Evolutionary conservation across 2,113 vertebrate species (phyloP).

Genomic region (Eulacestoma nigropectus): DNA sequence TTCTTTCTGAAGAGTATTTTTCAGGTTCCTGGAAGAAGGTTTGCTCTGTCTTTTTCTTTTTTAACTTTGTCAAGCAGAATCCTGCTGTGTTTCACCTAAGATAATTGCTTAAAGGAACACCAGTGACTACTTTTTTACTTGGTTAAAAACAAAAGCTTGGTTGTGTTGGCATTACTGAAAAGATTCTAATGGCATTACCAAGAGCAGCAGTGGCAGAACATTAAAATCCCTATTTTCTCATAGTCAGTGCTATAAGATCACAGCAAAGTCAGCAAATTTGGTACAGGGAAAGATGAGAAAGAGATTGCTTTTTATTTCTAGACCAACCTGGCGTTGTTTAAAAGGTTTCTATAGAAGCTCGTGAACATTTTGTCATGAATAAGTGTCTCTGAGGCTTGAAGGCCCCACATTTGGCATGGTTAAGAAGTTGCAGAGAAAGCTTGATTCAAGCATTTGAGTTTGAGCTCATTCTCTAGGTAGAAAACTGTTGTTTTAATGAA

Average conservation of each 20-base stretch:
- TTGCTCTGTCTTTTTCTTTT: not conserved
- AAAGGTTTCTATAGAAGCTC: not conserved
- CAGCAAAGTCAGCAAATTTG: not conserved
- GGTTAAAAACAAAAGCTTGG: not conserved
- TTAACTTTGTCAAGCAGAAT: not conserved
- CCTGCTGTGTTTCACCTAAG: not conserved
- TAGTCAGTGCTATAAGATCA: not conserved
- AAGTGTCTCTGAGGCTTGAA: not conserved
- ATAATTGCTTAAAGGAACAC: not conserved
- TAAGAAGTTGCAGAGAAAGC: not conserved
- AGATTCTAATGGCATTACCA: not conserved
- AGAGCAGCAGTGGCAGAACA: not conserved
- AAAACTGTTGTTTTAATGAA: not conserved
- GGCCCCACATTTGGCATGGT: fast-evolving
- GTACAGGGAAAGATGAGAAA: not conserved
- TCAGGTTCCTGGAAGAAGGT: not conserved
- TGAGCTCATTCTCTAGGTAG: not conserved
- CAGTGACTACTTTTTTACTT: not conserved
- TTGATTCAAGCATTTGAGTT: not conserved
- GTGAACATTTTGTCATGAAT: not conserved
- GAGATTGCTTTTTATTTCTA: not conserved
- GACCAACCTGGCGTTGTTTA: not conserved
- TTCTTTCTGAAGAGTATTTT: not conserved
- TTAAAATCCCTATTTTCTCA: not conserved
- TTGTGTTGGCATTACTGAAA: not conserved